Evolutionary conservation across 2,797 vertebrate genomes (phyloP), one percentile per base, ranked within the genome.

Genomic region (Pterois miles): DNA sequence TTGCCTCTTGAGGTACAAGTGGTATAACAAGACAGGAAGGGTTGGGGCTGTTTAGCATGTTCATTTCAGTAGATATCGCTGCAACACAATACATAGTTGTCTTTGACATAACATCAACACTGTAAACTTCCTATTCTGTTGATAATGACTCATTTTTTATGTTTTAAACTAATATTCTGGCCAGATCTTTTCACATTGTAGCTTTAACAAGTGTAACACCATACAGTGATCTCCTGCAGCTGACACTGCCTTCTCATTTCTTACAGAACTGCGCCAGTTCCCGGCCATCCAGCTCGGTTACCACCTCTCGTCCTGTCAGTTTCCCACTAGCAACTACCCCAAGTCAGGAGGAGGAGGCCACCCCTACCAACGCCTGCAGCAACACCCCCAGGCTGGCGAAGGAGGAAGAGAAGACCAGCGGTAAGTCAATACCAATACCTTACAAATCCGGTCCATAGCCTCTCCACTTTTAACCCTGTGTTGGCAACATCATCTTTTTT

Each of bases 231-330:
- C 8, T 33, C 22, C 57, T 50, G 53, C 48, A 36, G 56, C 25
- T 77, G 10, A 53, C 11, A 29, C 23, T 34, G 2, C 4, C 52
- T 62, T 60, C 13, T 65, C 4, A 16, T 82, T 80, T 82, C 27
- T 72, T 70, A 18, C 83, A 96, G 96, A 96, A 95, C 72, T 95
- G 89, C 81, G 92, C 91, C 78, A 95, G 91, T 79, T 95, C 92
- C 73, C 89, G 93, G 60, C 94, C 93, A 0, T 93, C 90, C 79
- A 95, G 92, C 85, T 96, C 93, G 18, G 84, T 92, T 57, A 94
- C 91, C 79, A 94, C 88, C 74, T 94, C 93, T 57, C 90, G 89
- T 18, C 91, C 88, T 13, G 88, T 88, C 76, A 94, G 91, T 85
- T 92, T 94, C 64, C 93, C 94, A 6, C 85, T 86, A 9, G 85